Percentiles rank a stretch among this genome's conserved stretches.
Conservation (phyloP, 2,888 invertebrate genomes). For the Tubiluchus corallicola region DNA sequence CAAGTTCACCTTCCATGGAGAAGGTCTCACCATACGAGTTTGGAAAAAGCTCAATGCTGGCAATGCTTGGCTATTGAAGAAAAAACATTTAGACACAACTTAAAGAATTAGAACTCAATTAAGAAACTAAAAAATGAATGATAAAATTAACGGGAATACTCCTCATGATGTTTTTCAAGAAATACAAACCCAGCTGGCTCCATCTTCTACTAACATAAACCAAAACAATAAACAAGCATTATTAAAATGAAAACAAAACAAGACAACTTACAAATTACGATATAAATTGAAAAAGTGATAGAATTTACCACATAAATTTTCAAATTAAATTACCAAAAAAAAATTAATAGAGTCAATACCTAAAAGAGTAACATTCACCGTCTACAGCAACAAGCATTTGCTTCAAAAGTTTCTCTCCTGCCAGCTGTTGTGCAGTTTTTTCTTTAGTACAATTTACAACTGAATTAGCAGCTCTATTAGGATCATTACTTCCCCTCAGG, state of each 20-base stretch:
- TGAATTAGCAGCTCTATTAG: background rate
- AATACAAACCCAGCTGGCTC: too few relatives aligned
- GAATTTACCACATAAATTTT: too few relatives aligned
- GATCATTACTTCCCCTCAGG: conserved; percentile 11
- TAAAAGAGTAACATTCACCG: conserved; percentile 28
- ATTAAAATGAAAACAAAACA: too few relatives aligned
- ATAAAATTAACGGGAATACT: too few relatives aligned
- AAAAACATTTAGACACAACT: background rate
- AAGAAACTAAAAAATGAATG: too few relatives aligned
- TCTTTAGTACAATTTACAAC: conserved; percentile 16
- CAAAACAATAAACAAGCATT: too few relatives aligned
- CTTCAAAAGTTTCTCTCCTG: conserved; percentile 22
- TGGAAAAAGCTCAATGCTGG: conserved; percentile 39
- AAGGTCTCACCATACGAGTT: conserved; percentile 34
- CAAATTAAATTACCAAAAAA: too few relatives aligned
- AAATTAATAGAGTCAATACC: too few relatives aligned
- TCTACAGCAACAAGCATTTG: conserved; percentile 25
- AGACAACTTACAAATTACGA: too few relatives aligned
- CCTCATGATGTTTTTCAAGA: too few relatives aligned
- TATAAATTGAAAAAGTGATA: too few relatives aligned
- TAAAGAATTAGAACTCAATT: background rate
- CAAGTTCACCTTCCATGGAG: conserved; percentile 45
- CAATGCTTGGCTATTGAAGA: conserved; percentile 35
- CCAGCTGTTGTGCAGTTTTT: conserved; percentile 23
- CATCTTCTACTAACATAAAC: too few relatives aligned